Base-by-base conservation (phyloP, 92 coral and sea anemone species). In the Epizoanthus stellaris region DNA sequence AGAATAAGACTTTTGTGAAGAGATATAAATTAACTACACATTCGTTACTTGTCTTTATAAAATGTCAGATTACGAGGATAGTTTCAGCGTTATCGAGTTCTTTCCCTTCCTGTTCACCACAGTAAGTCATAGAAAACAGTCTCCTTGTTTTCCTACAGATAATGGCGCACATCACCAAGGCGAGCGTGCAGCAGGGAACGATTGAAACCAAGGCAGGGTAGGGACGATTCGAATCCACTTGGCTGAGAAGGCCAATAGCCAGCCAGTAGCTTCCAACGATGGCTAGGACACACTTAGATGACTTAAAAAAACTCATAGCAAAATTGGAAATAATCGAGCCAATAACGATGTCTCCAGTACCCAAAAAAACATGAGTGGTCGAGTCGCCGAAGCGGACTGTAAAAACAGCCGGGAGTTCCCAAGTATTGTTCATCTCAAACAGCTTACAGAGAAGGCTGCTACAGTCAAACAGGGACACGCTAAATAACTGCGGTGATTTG, bases 371-470 rank as follows among this genome's bases (percentile, higher is more conserved):
- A 80, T 96, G 98, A 0, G 95, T 92, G 5, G 92, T 82, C 7
- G 91, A 90, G 58, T 92, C 92, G 1, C 99, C 99, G 64, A 96
- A 94, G 42, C 95, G 92, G 45, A 96, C 95, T 1, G 99, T 95
- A 49, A 96, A 96, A 0, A 96, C 98, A 0, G 99, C 94, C 0
- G 99, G 99, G 4, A 96, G 90, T 40, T 96, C 97, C 99, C 98
- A 96, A 5, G 93, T 80, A 43, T 95, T 94, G 90, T 96, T 95
- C 93, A 96, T 87, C 70, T 93, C 95, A 70, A 96, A 96, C 67
- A 96, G 84, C 84, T 93, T 91, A 47, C 99, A 96, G 0, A 96
- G 85, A 38, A 96, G 90, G 69, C 92, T 95, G 10, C 89, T 74
- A 67, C 99, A 96, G 21, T 94, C 97, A 23, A 88, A 75, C n/a